Conservation (phyloP, 2,888 invertebrate genomes). For the Eupithecia inturbata region DNA sequence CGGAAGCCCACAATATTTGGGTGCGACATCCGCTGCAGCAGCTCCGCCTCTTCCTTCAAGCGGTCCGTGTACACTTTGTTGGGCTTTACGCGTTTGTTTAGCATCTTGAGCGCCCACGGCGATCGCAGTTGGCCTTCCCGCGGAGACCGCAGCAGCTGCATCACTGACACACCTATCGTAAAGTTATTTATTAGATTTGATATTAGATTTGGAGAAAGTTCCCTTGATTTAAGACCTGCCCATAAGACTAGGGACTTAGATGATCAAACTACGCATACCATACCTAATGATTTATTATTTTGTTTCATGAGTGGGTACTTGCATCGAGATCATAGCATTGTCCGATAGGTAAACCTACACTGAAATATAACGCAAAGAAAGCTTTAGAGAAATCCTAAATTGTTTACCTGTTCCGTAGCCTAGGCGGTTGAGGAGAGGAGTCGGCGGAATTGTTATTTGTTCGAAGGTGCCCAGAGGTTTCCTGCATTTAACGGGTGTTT, state of each 20-base stretch:
- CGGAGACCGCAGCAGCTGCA: conserved; percentile 89
- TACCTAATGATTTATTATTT: not conserved
- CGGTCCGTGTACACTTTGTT: conserved; percentile 80
- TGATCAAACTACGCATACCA: not conserved
- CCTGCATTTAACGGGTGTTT: conserved; percentile 72
- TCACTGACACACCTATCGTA: conserved; percentile 92
- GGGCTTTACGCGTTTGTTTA: conserved; percentile 82
- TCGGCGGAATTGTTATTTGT: conserved; percentile 86
- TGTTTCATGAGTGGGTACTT: no score
- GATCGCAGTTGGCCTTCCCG: conserved; percentile 87
- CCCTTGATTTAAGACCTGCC: not conserved
- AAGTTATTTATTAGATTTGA: no score
- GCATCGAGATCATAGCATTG: not conserved
- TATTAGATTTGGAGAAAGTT: not conserved
- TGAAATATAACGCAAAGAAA: not conserved
- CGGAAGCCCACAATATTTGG: conserved; percentile 93
- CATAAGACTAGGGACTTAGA: not conserved
- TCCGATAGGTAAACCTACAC: not conserved
- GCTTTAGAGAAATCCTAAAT: not conserved
- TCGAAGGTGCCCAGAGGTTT: conserved; percentile 55
- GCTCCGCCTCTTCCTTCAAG: conserved; percentile 88
- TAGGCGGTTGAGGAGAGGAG: conserved; percentile 88
- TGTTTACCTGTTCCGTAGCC: conserved; percentile 89
- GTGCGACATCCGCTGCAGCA: conserved; percentile 88
- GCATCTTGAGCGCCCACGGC: conserved; percentile 94